A percentile compares a stretch with the other conserved stretches of the same genome.
Conservation (phyloP, 2,113 vertebrate species). For the Limanda limanda region DNA sequence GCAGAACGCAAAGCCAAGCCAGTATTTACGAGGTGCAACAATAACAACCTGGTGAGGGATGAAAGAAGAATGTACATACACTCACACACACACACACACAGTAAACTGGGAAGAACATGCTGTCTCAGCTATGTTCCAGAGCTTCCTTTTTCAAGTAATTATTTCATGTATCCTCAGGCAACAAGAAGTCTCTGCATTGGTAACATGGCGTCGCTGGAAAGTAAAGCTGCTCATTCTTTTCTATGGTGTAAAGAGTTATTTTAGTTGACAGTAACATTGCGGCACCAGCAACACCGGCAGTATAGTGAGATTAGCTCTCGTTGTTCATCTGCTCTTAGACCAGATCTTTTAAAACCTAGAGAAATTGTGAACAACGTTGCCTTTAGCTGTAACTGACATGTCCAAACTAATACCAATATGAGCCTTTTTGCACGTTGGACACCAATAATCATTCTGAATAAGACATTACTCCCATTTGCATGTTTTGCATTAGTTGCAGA, state of each 20-base stretch:
- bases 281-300: background rate
- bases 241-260: background rate
- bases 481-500: too few species aligned
- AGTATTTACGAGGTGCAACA: background rate
- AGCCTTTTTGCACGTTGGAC: too few species aligned
- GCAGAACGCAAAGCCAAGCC: background rate
- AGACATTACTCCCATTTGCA: too few species aligned
- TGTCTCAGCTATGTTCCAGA: conserved; percentile 13
- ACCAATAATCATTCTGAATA: too few species aligned
- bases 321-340: background rate
- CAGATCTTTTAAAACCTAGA: background rate
- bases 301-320: background rate
- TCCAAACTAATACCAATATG: too few species aligned
- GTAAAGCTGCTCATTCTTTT: background rate
- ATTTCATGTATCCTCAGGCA: conserved; percentile 29
- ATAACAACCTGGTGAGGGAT: too few species aligned
- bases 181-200: conserved; percentile 1
- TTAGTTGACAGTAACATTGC: background rate
- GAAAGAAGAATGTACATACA: background rate
- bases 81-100: background rate
- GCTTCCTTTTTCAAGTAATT: conserved; percentile 23
- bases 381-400: too few species aligned
- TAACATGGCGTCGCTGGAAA: background rate
- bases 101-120: conserved; percentile 10
- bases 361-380: too few species aligned